phyloP scores from a whole-genome alignment of 2,888 invertebrate species.

The Ectropis crepuscularia region DNA sequence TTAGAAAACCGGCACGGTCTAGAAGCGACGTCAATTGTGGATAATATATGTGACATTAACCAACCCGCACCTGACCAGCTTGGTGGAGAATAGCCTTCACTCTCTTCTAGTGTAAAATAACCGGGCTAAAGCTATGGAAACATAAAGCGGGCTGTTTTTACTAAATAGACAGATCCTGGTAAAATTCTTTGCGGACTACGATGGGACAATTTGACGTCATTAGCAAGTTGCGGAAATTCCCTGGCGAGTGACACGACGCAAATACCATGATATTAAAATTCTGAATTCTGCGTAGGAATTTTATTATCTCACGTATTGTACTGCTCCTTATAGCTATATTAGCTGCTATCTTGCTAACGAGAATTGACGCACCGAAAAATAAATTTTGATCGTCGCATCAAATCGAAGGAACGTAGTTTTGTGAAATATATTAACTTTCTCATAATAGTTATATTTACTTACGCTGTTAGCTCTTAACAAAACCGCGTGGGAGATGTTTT shows the following conservation, averaged over 20 bases:
- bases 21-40: too few relatives aligned
- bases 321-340: conserved; percentile 20
- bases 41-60: too few relatives aligned
- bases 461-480: too few relatives aligned
- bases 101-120: too few relatives aligned
- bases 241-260: conserved; percentile 46
- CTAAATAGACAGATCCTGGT: conserved; percentile 11
- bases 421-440: too few relatives aligned
- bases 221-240: conserved; percentile 70
- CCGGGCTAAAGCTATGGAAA: too few relatives aligned
- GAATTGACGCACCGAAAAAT: conserved; percentile 13
- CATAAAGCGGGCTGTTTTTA: neutral
- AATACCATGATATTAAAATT: conserved; percentile 58
- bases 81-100: too few relatives aligned
- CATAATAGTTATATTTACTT: too few relatives aligned
- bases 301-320: conserved; percentile 19
- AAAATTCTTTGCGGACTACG: conserved; percentile 65
- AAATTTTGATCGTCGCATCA: neutral
- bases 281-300: conserved; percentile 31
- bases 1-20: too few relatives aligned
- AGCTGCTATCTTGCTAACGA: conserved; percentile 17
- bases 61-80: too few relatives aligned
- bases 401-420: too few relatives aligned
- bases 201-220: conserved; percentile 68
- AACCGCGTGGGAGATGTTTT: too few relatives aligned